Evolutionary conservation across 2,888 invertebrate species (phyloP), one percentile per base, ranked within the genome.

Genomic region (Ophioninae sp.): DNA sequence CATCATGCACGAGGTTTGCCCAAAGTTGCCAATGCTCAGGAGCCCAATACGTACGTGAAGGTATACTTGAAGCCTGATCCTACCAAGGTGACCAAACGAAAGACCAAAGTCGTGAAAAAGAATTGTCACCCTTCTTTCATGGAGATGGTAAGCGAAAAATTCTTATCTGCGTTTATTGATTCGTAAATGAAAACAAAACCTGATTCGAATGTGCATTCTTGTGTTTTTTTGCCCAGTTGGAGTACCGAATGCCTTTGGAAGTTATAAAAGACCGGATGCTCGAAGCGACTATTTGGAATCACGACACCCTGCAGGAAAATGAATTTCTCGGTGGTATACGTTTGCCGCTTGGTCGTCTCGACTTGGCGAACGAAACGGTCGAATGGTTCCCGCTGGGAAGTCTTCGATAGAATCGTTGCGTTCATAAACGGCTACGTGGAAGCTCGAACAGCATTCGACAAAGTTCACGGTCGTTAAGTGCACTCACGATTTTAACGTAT

Each of bases 111-210:
- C 1, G 96, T 98, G 0, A 96, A 96, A 89, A 96, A 97, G 87
- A 98, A 97, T 91, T 97, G 97, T 89, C 98, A 99, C 93, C 99
- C 99, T 0, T 98, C 98, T 22, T 99, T 98, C 93, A 99, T 99
- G 97, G 98, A 99, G 94, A 98, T 98, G 97, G 97, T 97, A 93
- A 86, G 51, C 61, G 74, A 75, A 23, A 7, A 2, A 59, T 9
- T 59, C 1, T 6, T 59, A 7, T 22, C 3, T 22, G 9, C 8
- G 9, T 22, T 20, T 20, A 22, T 22, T 59, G 30, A 30, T 59
- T 22, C 7, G 20, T 20, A 59, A 8, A 59, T 51, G 17, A 17
- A 51, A 17, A 51, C 8, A 51, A 6, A 6, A 51, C 13, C 17
- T 51, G 5, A 51, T 9, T 30, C 56, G 63, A 87, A 41, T 30